phyloP scores from a whole-genome alignment of 2,888 invertebrate genomes.

The Orthonevra nobilis region DNA sequence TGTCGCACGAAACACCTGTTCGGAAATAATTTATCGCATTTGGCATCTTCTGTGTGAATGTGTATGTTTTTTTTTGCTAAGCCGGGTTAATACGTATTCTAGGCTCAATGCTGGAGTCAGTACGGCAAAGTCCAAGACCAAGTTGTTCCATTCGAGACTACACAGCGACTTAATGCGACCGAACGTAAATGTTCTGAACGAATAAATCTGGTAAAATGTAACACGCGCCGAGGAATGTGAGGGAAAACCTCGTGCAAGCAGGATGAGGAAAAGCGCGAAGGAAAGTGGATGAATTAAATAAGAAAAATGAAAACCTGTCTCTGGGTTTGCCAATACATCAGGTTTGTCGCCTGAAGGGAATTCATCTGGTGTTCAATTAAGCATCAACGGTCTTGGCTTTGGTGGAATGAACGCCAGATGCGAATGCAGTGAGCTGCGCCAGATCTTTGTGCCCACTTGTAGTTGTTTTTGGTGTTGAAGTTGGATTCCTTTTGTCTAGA shows the following conservation, averaged over 20 bases:
- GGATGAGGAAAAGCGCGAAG: conserved; percentile 4
- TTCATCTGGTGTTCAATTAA: conserved; percentile 69
- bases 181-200: conserved; percentile 31
- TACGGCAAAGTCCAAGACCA: too few species aligned
- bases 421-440: conserved; percentile 20
- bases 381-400: conserved; percentile 52
- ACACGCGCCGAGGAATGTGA: conserved; percentile 59
- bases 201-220: conserved; percentile 54
- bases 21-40: conserved; percentile 68
- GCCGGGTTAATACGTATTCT: too few species aligned
- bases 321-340: conserved; percentile 39
- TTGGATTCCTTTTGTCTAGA: conserved; percentile 17
- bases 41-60: conserved; percentile 37
- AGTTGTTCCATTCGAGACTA: too few species aligned
- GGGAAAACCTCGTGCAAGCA: conserved; percentile 2
- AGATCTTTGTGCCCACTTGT: conserved; percentile 14
- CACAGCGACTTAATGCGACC: conserved; percentile 46
- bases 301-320: conserved; percentile 37
- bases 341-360: conserved; percentile 66
- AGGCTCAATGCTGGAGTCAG: too few species aligned
- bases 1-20: conserved; percentile 69
- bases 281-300: conserved; percentile 30
- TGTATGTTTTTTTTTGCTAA: too few species aligned
- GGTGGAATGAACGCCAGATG: conserved; percentile 47
- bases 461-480: conserved; percentile 11